phyloP scores from a whole-genome alignment of 2,113 vertebrate genomes.

The Saguinus imperator region DNA sequence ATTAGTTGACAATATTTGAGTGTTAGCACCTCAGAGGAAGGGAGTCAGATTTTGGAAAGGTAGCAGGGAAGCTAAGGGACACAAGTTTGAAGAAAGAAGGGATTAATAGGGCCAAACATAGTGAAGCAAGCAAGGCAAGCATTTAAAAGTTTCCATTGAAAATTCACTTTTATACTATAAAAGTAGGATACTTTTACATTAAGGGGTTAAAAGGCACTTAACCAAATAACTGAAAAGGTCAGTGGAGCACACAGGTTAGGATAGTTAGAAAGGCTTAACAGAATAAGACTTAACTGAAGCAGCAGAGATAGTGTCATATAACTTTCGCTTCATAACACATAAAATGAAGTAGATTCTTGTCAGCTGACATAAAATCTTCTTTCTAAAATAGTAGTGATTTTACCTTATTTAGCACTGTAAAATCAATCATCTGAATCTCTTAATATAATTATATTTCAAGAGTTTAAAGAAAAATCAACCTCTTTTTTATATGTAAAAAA shows the following conservation, averaged over 20 bases:
- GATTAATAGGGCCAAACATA: background rate
- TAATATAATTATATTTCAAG: background rate
- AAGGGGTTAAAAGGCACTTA: constrained; percentile 54
- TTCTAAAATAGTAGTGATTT: constrained; percentile 60
- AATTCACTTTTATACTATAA: background rate
- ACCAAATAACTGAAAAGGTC: constrained; percentile 52
- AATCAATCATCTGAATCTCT: constrained; percentile 14
- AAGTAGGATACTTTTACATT: background rate
- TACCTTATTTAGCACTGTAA: constrained; percentile 17
- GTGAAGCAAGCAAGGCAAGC: background rate
- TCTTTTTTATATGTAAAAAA: constrained; percentile 21
- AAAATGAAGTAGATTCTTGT: constrained; percentile 56
- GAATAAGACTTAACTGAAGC: constrained; percentile 48
- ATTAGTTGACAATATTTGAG: background rate
- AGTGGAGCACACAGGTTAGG: constrained; percentile 35
- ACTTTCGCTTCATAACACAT: constrained; percentile 19
- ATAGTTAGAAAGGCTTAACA: constrained; percentile 52
- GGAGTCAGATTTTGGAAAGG: background rate
- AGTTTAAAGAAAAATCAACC: background rate
- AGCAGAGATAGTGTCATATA: constrained; percentile 63
- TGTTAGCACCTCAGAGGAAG: background rate
- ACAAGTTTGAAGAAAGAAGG: background rate
- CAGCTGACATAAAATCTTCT: constrained; percentile 11
- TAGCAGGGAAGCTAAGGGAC: background rate
- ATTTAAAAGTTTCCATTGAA: background rate